These are phyloP conservation scores for Probaryconus sp. DNA, from an alignment of 1,140 invertebrate species.

Conservation along the genomic window DNA sequence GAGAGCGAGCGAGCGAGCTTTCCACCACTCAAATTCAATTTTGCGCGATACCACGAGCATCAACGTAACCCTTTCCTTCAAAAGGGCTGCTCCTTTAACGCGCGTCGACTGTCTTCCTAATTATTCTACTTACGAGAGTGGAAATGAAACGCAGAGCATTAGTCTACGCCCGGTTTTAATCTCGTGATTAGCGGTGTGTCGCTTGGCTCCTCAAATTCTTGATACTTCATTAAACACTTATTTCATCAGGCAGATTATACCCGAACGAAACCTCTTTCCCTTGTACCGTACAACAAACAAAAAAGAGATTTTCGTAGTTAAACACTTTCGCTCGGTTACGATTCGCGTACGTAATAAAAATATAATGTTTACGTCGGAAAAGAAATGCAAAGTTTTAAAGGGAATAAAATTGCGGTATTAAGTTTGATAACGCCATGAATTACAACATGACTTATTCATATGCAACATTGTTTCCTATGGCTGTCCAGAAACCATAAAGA, in stretches of 20 bases:
- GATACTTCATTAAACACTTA: conserved; percentile 53
- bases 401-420: no score
- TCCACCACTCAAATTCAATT: conserved; percentile 69
- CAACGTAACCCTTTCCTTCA: conserved; percentile 37
- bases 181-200: conserved; percentile 56
- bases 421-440: conserved; percentile 46
- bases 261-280: not conserved
- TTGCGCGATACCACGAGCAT: conserved; percentile 43
- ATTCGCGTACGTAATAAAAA: no score
- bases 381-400: conserved; percentile 2
- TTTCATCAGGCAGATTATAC: conserved; percentile 14
- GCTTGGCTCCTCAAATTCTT: conserved; percentile 22
- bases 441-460: conserved; percentile 50
- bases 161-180: conserved; percentile 47
- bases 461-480: conserved; percentile 54
- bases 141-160: conserved; percentile 55
- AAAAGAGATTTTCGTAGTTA: no score
- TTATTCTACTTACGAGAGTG: conserved; percentile 59
- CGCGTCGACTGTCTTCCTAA: conserved; percentile 50
- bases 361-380: no score
- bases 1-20: conserved; percentile 61
- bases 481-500: conserved; percentile 33
- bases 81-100: conserved; percentile 48
- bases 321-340: no score
- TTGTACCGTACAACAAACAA: conserved; percentile 53